A percentile compares a stretch with the other conserved stretches of the same genome.
Evolutionary conservation across 2,888 invertebrate genomes (phyloP).

Genomic region (Monochamus alternatus): DNA sequence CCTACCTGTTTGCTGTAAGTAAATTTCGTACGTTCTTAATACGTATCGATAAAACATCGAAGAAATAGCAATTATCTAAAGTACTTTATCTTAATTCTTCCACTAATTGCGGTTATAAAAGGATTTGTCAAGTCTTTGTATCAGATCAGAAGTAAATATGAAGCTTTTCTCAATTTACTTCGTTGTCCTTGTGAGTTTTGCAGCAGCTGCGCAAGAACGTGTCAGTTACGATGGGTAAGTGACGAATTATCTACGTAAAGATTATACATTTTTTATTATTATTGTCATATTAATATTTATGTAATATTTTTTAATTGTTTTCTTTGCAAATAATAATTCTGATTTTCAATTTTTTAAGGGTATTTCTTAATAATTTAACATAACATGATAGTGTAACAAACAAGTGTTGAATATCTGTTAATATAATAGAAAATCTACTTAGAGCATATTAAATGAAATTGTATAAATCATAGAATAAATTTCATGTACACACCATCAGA

Average conservation of each 20-base stretch:
- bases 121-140: background rate
- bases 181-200: constrained; percentile 4
- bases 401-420: too few relatives aligned
- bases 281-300: too few relatives aligned
- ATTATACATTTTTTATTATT: too few relatives aligned
- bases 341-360: too few relatives aligned
- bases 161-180: background rate
- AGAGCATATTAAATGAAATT: too few relatives aligned
- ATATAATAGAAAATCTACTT: too few relatives aligned
- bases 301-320: too few relatives aligned
- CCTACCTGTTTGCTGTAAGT: background rate
- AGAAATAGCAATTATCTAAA: background rate
- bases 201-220: background rate
- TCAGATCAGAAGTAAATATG: constrained; percentile 12
- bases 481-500: too few relatives aligned
- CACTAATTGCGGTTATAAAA: constrained; percentile 9
- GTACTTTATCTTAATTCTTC: constrained; percentile 16
- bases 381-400: too few relatives aligned
- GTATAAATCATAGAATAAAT: too few relatives aligned
- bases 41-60: background rate
- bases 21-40: background rate
- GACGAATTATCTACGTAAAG: background rate
- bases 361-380: too few relatives aligned
- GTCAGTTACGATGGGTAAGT: constrained; percentile 35
- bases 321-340: too few relatives aligned